Evolutionary conservation across 2,888 invertebrate species (phyloP), one percentile per base, ranked within the genome.

Genomic region (Sminthurides aquaticus): DNA sequence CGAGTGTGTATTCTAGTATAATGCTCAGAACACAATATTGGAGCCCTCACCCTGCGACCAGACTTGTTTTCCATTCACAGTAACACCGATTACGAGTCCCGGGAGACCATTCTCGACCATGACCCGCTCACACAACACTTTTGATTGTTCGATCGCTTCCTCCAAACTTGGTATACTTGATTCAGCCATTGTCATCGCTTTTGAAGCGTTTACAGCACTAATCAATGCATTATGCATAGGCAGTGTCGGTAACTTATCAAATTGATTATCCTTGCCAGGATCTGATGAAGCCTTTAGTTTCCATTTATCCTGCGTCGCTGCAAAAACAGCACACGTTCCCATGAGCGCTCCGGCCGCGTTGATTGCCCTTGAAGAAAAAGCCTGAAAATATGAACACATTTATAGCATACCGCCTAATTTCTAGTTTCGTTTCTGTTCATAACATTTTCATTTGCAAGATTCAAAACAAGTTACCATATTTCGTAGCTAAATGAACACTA

Each of bases 21-120:
- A n/a, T n/a, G n/a, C n/a, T n/a, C n/a, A n/a, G n/a, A n/a, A n/a
- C n/a, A n/a, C n/a, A n/a, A n/a, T n/a, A n/a, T n/a, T n/a, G 43
- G 43, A 34, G 15, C 5, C 43, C 43, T 34, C 43, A 66, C 81
- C 81, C 76, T 80, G 78, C 65, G 75, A 74, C 81, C 81, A 82
- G 2, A 81, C 76, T n/a, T 73, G 73, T 69, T 79, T 70, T 3
- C 82, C 82, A 77, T 81, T 77, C 15, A 82, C 77, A 57, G 78
- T 78, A 1, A 82, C 81, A 15, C 78, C 79, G 18, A 82, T 74
- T 25, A 78, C 77, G 11, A 82, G 60, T 2, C 81, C 82, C 52
- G 82, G 82, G 20, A 75, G 69, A 18, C 78, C 78, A 25, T 70
- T 60, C 68, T 76, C 75, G 54, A 74, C 73, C 66, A 75, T 74